Evolutionary conservation across 2,797 vertebrate genomes (phyloP).

Genomic region (Micrastur ruficollis): DNA sequence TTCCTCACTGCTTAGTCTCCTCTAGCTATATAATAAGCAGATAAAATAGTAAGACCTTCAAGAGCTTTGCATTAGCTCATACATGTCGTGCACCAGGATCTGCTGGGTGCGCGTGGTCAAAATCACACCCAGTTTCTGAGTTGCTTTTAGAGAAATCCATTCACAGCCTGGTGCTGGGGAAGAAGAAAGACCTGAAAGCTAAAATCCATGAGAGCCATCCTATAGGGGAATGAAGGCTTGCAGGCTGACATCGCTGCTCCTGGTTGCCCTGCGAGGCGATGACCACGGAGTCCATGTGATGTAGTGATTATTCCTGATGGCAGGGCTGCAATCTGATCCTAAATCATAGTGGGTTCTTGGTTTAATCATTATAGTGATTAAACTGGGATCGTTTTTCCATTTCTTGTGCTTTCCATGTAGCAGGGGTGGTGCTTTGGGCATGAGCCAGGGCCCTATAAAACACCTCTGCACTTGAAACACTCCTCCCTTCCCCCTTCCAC

Average conservation of each 20-base stretch:
- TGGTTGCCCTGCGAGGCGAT: fast-evolving
- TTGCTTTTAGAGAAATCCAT: not conserved
- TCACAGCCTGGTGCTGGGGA: not conserved
- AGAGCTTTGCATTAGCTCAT: not conserved
- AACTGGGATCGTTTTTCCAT: not conserved
- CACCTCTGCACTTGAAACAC: not conserved
- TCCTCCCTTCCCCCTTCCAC: not conserved
- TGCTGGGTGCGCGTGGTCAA: fast-evolving
- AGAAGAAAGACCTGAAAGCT: not conserved
- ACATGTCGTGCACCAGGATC: fast-evolving
- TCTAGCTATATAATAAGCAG: not conserved
- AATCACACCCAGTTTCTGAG: not conserved
- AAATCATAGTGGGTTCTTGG: not conserved
- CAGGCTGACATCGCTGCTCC: not conserved
- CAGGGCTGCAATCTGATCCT: not conserved
- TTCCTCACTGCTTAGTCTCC: not conserved
- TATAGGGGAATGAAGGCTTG: not conserved
- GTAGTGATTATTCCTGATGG: not conserved
- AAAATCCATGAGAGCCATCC: not conserved
- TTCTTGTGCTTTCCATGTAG: not conserved
- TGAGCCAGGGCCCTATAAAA: fast-evolving
- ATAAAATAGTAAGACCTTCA: not conserved
- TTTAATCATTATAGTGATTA: not conserved
- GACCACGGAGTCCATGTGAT: fast-evolving
- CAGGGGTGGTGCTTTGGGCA: not conserved